Percentiles rank a stretch among this genome's conserved stretches.
phyloP scores from a whole-genome alignment of 2,888 invertebrate genomes.

The Plutella xylostella region DNA sequence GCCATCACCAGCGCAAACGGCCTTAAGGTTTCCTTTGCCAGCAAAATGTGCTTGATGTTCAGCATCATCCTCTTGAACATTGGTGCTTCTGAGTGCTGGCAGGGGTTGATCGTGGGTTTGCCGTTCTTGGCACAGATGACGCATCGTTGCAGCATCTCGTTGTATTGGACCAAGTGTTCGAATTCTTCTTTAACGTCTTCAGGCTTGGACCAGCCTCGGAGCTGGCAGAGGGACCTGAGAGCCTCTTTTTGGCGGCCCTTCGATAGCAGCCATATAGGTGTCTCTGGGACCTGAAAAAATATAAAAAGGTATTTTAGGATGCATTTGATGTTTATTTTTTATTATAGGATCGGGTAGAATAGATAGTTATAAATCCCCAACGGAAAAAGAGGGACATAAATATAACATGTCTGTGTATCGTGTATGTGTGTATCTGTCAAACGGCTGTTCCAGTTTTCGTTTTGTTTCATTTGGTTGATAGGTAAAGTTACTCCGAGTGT shows the following conservation, averaged over 20 bases:
- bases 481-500: too few species aligned
- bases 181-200: slow-evolving; percentile 64
- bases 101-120: slow-evolving; percentile 25
- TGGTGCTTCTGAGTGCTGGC: slow-evolving; percentile 34
- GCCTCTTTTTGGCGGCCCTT: slow-evolving; percentile 68
- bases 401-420: too few species aligned
- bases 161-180: slow-evolving; percentile 52
- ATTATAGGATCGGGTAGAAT: too few species aligned
- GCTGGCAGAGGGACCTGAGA: slow-evolving; percentile 58
- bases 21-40: slow-evolving; percentile 62
- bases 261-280: slow-evolving; percentile 71
- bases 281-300: slow-evolving; percentile 70
- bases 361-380: too few species aligned
- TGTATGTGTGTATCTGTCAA: too few species aligned
- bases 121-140: slow-evolving; percentile 41
- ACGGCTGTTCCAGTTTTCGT: too few species aligned
- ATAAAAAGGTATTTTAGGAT: too few species aligned
- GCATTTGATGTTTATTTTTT: too few species aligned
- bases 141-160: slow-evolving; percentile 41
- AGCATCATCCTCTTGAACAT: slow-evolving; percentile 30
- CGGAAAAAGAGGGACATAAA: too few species aligned
- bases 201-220: slow-evolving; percentile 66
- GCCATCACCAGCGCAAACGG: slow-evolving; percentile 62
- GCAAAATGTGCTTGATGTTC: slow-evolving; percentile 45
- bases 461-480: too few species aligned